phyloP scores from a whole-genome alignment of 2,797 vertebrate genomes.

The Silurus aristotelis region DNA sequence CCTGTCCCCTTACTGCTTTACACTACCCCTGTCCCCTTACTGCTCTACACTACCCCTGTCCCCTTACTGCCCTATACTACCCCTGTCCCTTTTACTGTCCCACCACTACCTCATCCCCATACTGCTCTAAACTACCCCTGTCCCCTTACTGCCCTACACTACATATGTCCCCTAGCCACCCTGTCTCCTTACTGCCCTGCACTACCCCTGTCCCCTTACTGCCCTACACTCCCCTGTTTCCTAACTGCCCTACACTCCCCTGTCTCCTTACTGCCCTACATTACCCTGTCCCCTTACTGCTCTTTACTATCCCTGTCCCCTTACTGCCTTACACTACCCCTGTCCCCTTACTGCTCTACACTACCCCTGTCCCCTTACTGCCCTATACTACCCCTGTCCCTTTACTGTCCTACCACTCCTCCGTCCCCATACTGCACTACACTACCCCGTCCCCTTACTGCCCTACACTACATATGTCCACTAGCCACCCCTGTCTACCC shows the following conservation, averaged over 20 bases:
- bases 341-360: not conserved
- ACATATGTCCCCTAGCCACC: not conserved
- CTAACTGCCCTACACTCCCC: too few relatives aligned
- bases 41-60: too few relatives aligned
- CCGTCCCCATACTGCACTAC: too few relatives aligned
- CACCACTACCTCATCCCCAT: not conserved
- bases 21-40: not conserved
- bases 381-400: not conserved
- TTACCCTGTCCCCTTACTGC: too few relatives aligned
- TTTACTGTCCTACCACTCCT: not conserved
- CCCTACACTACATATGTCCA: not conserved
- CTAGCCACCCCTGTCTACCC: too few relatives aligned
- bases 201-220: not conserved
- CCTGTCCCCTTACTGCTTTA: too few relatives aligned
- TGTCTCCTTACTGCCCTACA: too few relatives aligned
- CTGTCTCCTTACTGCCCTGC: not conserved
- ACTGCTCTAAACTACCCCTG: not conserved
- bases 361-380: not conserved
- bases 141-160: not conserved
- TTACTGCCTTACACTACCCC: too few relatives aligned
- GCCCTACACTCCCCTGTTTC: too few relatives aligned
- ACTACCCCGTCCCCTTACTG: too few relatives aligned
- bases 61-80: too few relatives aligned
- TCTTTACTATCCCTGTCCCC: too few relatives aligned
- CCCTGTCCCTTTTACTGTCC: not conserved